Base-by-base conservation (phyloP, 2,797 vertebrate species). In the Leuciscus waleckii region DNA sequence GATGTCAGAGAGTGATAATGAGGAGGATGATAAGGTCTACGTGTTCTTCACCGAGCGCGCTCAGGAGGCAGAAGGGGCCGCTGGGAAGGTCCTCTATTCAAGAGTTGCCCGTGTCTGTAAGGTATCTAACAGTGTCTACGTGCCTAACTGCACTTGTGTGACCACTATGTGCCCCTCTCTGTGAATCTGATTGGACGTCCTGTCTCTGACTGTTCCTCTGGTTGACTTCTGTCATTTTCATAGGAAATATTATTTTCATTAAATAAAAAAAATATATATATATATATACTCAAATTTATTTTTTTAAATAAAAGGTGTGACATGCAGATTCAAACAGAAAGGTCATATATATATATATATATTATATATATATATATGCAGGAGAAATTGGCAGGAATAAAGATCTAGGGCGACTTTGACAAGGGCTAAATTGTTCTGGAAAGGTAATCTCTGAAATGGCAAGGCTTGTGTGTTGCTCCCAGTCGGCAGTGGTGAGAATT, bases 21-120 rank as follows among this genome's bases (percentile, higher is more conserved):
- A 94, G 41, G 95, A 96, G 81, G 96, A 96, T 7, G 96, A 96
- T 93, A 96, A 96, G 91, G 94, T 96, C 87, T 96, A 96, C 84
- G 89, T 96, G 90, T 96, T 96, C 93, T 96, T 96, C 92, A 96
- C 94, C n/a, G 96, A 96, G 92, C 94, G 92, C 0, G 95, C 96
- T 85, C 95, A 95, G 89, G 96, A 96, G 90, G 93, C 94, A 17
- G 96, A 96, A 78, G 94, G 94, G 65, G 92, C 93, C 51, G 92
- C 93, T 73, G 95, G 95, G 86, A 96, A 96, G 88, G 95, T 96
- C 86, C 89, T 96, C 54, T 96, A 96, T 91, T 95, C 96, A 86
- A 91, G 96, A 91, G 95, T 96, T 78, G 95, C 95, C 9, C 94
- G 96, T 1, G 95, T 96, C 67, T 96, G 96, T 91, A 96, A 96